Evolutionary conservation across 2,888 invertebrate species (phyloP).

Genomic region (Aspidiotus destructor): DNA sequence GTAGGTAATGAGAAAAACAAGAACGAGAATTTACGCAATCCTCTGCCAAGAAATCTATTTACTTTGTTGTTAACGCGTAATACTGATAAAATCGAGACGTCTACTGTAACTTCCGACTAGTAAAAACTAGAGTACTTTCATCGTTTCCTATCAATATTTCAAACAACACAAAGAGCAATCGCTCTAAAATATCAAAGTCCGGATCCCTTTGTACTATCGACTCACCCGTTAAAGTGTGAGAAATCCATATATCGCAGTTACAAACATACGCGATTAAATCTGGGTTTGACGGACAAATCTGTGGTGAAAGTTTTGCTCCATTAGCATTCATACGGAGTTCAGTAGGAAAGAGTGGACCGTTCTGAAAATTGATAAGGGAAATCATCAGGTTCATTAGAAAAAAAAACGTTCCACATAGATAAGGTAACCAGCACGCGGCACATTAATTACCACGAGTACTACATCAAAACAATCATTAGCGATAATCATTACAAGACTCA

Average conservation of each 20-base stretch:
- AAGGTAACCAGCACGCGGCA: neutral
- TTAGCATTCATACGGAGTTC: conserved; percentile 55
- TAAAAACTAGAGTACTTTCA: too few species aligned
- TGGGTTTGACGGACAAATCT: conserved; percentile 69
- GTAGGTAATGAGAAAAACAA: too few species aligned
- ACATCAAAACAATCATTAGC: neutral
- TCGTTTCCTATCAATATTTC: too few species aligned
- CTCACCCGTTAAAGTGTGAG: conserved; percentile 49
- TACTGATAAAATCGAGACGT: too few species aligned
- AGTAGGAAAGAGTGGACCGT: conserved; percentile 57
- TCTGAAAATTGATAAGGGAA: conserved; percentile 41
- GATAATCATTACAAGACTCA: conserved; percentile 40
- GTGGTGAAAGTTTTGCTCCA: conserved; percentile 66
- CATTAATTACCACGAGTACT: neutral
- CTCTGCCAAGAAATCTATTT: too few species aligned
- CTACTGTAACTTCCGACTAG: too few species aligned
- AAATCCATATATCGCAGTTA: conserved; percentile 83
- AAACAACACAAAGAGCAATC: too few species aligned
- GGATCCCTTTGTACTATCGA: too few species aligned
- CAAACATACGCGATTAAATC: conserved; percentile 83
- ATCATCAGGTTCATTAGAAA: neutral
- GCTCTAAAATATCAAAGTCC: too few species aligned
- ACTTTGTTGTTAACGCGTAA: too few species aligned
- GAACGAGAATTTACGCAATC: too few species aligned
- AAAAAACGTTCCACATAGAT: neutral